Evolutionary conservation across 2,888 invertebrate genomes (phyloP), one percentile per base, ranked within the genome.

Genomic region (Leucoma salicis): DNA sequence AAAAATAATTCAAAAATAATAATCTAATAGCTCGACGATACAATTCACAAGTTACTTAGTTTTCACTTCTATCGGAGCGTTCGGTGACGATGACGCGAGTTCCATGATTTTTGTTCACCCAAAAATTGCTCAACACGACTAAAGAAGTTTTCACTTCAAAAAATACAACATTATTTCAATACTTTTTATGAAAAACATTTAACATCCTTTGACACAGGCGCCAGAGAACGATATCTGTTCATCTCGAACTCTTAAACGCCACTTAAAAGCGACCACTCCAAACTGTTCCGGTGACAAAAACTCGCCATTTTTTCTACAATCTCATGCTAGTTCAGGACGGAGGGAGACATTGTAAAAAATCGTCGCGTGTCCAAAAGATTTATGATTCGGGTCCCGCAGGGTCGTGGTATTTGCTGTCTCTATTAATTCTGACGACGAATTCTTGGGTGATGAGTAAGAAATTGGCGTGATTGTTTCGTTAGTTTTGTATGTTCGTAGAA

Each of bases 291-390:
- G 53, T 34, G 3, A 34, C 25, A 16, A 37, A 47, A 47, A 35
- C 11, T 21, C 13, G 35, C 37, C 11, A 14, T 36, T 60, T 57
- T 56, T 53, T 36, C 4, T 1, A 7, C 41, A 28, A 35, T 21
- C 10, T 13, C 29, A n/a, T 15, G 10, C 31, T 14, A 27, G 3
- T 29, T 24, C 39, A 44, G 39, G 39, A 32, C 33, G 61, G 45
- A 39, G 46, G 40, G 36, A 57, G 57, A 61, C 57, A 32, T 24
- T 45, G 46, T 57, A 57, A 57, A 52, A 27, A 31, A 25, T 43
- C 42, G 57, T 53, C 58, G 61, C 62, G 58, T 58, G 58, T 49
- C 48, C 18, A 3, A 0, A 32, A 57, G 57, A 58, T 58, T 61
- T 58, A 58, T 61, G 31, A 38, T 36, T 14, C 12, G 32, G 27